Evolutionary conservation across 2,888 invertebrate genomes (phyloP).

Genomic region (Trachelus iudaicus): DNA sequence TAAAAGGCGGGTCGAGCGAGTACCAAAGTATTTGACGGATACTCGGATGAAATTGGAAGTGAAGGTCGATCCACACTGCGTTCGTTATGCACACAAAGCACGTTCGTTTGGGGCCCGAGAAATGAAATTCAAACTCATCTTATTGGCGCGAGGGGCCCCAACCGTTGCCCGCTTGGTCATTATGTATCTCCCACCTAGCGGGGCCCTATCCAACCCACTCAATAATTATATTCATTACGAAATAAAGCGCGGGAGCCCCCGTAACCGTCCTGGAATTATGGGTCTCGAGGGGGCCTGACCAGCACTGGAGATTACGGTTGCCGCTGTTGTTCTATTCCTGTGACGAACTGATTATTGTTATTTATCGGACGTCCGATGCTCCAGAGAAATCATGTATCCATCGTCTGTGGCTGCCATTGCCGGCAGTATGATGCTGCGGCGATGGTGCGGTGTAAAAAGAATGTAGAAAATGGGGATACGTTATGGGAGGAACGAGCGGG

Average conservation of each 20-base stretch:
- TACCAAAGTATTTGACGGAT: not conserved
- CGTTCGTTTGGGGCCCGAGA: not conserved
- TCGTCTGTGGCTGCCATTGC: not conserved
- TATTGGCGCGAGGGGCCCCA: constrained; percentile 22
- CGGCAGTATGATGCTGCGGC: not conserved
- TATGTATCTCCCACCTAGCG: constrained; percentile 22
- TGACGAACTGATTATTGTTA: constrained; percentile 22
- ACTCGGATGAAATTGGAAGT: not conserved
- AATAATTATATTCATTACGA: constrained; percentile 38
- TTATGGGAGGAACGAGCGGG: not conserved
- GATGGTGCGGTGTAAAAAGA: not conserved
- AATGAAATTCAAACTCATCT: constrained; percentile 25
- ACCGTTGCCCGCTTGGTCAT: constrained; percentile 13
- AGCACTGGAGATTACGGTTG: constrained; percentile 19
- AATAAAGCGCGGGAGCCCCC: constrained; percentile 34
- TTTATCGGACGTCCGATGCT: constrained; percentile 9
- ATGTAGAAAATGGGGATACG: not conserved
- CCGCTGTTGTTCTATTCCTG: constrained; percentile 13
- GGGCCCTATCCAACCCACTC: constrained; percentile 1
- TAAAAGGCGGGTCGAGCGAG: not conserved
- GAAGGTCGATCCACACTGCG: not conserved
- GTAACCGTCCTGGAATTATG: constrained; percentile 23
- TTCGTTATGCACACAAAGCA: not conserved
- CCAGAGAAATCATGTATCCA: not conserved
- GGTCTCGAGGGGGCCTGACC: constrained; percentile 26